A percentile compares a stretch with the other conserved stretches of the same genome.
Conservation (phyloP, 2,113 vertebrate genomes). For the Myocastor coypus region DNA sequence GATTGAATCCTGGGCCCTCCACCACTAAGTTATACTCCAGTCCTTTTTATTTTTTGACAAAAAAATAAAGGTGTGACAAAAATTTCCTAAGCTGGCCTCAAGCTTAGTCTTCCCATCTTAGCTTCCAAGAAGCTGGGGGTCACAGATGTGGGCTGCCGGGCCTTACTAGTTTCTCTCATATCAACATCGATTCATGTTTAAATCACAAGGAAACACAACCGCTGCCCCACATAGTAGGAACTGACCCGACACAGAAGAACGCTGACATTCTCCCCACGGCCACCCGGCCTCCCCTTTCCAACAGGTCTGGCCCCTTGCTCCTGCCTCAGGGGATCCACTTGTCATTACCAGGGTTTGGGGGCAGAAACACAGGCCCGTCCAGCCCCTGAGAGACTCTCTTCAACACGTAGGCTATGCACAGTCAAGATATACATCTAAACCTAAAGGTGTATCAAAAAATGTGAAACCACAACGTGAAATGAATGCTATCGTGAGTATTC, state of each 20-base stretch:
- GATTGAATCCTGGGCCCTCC: too few species aligned
- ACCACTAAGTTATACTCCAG: too few species aligned
- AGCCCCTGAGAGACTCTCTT: constrained; percentile 60
- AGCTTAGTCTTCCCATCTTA: too few species aligned
- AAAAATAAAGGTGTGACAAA: too few species aligned
- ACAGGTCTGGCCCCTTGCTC: background rate
- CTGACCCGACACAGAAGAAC: background rate
- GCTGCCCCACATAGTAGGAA: background rate
- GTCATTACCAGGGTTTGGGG: background rate
- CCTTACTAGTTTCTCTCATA: background rate
- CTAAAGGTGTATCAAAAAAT: background rate
- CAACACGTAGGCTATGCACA: background rate
- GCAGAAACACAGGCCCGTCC: background rate
- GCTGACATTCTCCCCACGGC: background rate
- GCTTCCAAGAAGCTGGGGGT: too few species aligned
- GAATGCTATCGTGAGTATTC: background rate
- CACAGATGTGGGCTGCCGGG: background rate
- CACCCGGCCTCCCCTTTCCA: background rate
- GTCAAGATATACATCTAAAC: constrained; percentile 59
- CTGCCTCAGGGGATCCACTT: too few species aligned
- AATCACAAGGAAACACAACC: background rate
- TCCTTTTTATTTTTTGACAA: too few species aligned
- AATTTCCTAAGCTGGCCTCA: too few species aligned
- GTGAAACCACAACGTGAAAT: constrained; percentile 54
- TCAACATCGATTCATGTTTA: background rate